Conservation (phyloP, 2,113 vertebrate species). For the Raphicerus campestris region DNA sequence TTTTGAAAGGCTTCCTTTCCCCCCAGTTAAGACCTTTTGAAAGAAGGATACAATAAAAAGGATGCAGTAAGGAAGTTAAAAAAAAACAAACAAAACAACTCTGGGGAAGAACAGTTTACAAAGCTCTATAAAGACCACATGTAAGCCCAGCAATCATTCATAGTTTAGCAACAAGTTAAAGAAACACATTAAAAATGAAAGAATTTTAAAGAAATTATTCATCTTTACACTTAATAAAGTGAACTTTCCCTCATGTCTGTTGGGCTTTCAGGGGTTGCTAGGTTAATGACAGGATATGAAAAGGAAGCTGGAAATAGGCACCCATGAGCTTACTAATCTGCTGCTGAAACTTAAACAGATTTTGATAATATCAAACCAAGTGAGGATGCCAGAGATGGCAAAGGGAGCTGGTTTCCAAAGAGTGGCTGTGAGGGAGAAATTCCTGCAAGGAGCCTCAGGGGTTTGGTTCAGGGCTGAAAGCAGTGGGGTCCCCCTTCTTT, state of each 20-base stretch:
- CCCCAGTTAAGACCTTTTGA: neutral
- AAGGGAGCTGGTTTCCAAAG: neutral
- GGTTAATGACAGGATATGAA: slow-evolving; percentile 61
- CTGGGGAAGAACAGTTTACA: neutral
- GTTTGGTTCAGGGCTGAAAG: neutral
- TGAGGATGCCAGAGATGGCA: neutral
- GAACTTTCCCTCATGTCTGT: neutral
- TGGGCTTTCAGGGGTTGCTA: slow-evolving; percentile 45
- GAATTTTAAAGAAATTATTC: neutral
- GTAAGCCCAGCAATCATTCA: neutral
- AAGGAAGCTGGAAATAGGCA: slow-evolving; percentile 34
- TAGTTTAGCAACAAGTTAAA: neutral
- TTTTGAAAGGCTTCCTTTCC: neutral
- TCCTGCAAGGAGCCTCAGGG: neutral
- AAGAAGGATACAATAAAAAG: neutral
- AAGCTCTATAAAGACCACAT: neutral
- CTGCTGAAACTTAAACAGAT: slow-evolving; percentile 34
- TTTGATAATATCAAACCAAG: neutral
- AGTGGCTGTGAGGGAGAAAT: neutral
- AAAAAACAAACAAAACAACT: rapidly evolving
- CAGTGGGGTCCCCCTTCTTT: neutral
- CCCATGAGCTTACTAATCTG: neutral
- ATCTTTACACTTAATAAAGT: neutral
- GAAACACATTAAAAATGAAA: neutral
- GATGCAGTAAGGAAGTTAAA: neutral